phyloP scores from a whole-genome alignment of 2,113 vertebrate species.

The Epinephelus fuscoguttatus region DNA sequence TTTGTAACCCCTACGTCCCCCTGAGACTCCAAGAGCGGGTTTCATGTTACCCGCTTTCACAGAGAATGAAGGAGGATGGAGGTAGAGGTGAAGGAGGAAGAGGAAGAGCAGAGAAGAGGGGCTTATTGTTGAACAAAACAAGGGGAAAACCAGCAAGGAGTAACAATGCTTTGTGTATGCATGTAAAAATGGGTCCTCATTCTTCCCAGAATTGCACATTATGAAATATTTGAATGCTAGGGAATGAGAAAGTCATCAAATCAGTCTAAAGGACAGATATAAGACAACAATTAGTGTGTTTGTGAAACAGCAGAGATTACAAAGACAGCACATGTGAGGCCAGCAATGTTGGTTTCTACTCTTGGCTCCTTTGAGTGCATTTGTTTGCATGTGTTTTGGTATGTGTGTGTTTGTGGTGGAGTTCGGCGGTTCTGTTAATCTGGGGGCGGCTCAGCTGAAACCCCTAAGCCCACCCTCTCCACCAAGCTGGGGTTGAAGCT shows the following conservation, averaged over 20 bases:
- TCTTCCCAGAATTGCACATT: neutral
- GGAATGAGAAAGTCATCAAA: neutral
- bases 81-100: conserved; percentile 54
- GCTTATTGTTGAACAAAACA: conserved; percentile 52
- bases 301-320: neutral
- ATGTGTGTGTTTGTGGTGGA: conserved; percentile 15
- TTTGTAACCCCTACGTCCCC: conserved; percentile 72
- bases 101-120: conserved; percentile 60
- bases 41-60: conserved; percentile 75
- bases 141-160: conserved; percentile 33
- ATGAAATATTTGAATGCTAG: neutral
- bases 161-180: conserved; percentile 32
- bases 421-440: conserved; percentile 28
- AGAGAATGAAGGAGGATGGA: conserved; percentile 65
- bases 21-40: conserved; percentile 63
- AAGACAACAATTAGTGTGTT: neutral
- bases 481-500: conserved; percentile 52
- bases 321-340: neutral
- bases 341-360: neutral
- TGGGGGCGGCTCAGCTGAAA: conserved; percentile 52
- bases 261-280: neutral
- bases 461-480: conserved; percentile 44
- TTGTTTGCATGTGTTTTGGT: conserved; percentile 14
- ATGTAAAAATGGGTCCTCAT: conserved; percentile 4
- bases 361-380: conserved; percentile 7